Percentiles rank a stretch among this genome's conserved stretches.
Evolutionary conservation across 2,888 invertebrate species (phyloP).

Genomic region (Chrysolina oricalcia): DNA sequence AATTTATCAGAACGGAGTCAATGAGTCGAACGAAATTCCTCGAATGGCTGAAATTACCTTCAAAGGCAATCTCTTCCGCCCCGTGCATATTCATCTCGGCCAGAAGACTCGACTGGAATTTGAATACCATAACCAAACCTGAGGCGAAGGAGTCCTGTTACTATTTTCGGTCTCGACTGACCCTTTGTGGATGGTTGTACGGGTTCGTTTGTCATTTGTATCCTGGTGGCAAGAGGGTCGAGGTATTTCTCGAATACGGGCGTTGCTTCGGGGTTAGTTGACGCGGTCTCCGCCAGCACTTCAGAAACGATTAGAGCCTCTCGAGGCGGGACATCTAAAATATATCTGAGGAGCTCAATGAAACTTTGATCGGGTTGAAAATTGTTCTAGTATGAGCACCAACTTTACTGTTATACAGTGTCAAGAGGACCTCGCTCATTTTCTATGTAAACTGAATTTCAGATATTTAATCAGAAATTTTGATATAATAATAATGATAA

Average conservation of each 20-base stretch:
- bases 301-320: slow-evolving; percentile 4
- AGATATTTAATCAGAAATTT: too few relatives aligned
- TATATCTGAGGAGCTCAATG: neutral
- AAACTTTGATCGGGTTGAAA: too few relatives aligned
- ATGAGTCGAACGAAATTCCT: slow-evolving; percentile 47
- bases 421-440: too few relatives aligned
- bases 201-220: slow-evolving; percentile 50
- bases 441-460: too few relatives aligned
- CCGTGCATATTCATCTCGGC: slow-evolving; percentile 51
- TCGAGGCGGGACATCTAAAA: neutral
- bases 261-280: neutral
- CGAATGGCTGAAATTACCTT: slow-evolving; percentile 48
- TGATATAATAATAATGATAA: too few relatives aligned
- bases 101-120: slow-evolving; percentile 52
- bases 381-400: too few relatives aligned
- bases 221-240: slow-evolving; percentile 14
- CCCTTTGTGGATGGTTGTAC: slow-evolving; percentile 27
- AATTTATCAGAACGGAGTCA: slow-evolving; percentile 10
- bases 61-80: slow-evolving; percentile 46
- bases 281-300: neutral
- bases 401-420: too few relatives aligned
- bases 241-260: slow-evolving; percentile 15
- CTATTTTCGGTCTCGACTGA: slow-evolving; percentile 10
- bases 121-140: slow-evolving; percentile 42
- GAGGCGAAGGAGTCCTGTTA: slow-evolving; percentile 15